phyloP scores from a whole-genome alignment of 2,797 vertebrate species.

The Morelia viridis region DNA sequence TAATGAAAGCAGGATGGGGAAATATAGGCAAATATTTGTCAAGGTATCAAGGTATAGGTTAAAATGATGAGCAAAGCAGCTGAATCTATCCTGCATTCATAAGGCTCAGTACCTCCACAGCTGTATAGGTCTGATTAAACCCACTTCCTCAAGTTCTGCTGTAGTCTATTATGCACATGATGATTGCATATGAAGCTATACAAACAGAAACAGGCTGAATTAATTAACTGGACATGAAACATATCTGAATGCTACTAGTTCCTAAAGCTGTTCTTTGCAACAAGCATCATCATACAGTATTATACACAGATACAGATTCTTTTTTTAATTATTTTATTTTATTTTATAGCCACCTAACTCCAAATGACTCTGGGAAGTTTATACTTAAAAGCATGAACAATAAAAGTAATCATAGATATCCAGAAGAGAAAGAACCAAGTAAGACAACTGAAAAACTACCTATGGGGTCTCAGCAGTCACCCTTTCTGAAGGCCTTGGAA shows the following conservation, averaged over 20 bases:
- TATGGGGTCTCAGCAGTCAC: too few species aligned
- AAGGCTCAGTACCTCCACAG: background rate
- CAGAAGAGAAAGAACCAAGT: too few species aligned
- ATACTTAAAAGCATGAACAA: too few species aligned
- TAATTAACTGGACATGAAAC: background rate
- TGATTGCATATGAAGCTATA: background rate
- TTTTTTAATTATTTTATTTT: too few species aligned
- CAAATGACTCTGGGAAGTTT: too few species aligned
- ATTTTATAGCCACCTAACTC: too few species aligned
- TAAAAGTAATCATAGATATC: too few species aligned
- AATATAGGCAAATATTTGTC: conserved; percentile 1
- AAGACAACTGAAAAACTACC: too few species aligned
- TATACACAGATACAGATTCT: too few species aligned
- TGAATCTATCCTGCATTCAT: background rate
- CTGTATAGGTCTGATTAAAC: background rate
- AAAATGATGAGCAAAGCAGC: background rate
- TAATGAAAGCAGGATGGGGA: conserved; percentile 1
- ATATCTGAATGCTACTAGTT: background rate
- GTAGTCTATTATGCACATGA: too few species aligned
- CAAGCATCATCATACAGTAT: background rate
- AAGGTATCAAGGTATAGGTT: background rate
- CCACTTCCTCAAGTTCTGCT: background rate
- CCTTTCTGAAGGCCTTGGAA: too few species aligned
- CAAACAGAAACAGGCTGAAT: background rate
- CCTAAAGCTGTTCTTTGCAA: background rate